phyloP scores from a whole-genome alignment of 2,113 vertebrate genomes.

The Hyperopisus bebe region DNA sequence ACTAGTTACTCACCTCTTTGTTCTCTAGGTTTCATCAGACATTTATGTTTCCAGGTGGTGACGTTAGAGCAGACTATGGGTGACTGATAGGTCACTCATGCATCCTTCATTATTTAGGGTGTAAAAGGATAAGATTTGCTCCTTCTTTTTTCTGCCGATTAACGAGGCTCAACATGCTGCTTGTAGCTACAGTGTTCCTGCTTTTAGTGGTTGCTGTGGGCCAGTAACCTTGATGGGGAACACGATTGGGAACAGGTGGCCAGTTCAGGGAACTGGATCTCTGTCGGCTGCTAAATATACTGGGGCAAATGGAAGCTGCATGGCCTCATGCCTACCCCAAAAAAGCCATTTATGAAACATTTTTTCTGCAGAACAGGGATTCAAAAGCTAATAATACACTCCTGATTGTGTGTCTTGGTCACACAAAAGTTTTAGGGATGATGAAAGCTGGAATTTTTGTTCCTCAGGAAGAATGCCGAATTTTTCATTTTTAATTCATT shows the following conservation, averaged over 20 bases:
- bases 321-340: neutral
- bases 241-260: constrained; percentile 46
- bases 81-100: constrained; percentile 45
- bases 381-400: neutral
- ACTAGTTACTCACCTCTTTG: neutral
- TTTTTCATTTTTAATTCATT: neutral
- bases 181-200: neutral
- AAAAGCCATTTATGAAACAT: neutral
- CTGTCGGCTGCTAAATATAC: constrained; percentile 28
- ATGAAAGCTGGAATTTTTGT: neutral
- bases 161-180: neutral
- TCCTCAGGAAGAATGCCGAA: neutral
- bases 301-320: constrained; percentile 25
- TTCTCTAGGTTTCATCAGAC: neutral
- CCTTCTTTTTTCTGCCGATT: constrained; percentile 2
- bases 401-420: neutral
- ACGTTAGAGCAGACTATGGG: constrained; percentile 26
- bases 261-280: constrained; percentile 37
- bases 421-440: neutral
- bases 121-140: constrained; percentile 27
- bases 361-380: neutral
- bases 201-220: neutral
- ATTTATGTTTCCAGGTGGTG: constrained; percentile 15
- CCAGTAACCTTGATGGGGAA: neutral
- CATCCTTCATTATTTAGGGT: constrained; percentile 42